Evolutionary conservation across 1,140 invertebrate genomes (phyloP).

Genomic region (Whitmania pigra): DNA sequence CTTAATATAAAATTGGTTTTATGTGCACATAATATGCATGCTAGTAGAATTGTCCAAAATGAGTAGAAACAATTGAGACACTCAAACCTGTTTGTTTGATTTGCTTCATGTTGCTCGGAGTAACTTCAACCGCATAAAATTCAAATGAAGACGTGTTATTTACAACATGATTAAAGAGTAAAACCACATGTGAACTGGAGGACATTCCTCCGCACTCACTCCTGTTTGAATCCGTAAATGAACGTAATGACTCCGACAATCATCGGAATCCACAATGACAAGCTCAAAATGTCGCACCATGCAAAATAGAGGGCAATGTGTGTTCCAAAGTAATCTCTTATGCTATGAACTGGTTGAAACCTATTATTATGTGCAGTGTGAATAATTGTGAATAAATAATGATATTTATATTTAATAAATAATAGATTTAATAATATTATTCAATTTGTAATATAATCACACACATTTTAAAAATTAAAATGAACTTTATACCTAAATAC

Average conservation of each 20-base stretch:
- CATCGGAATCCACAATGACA: conserved; percentile 40
- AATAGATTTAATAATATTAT: not conserved
- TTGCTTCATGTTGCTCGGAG: too few species aligned
- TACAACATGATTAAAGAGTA: too few species aligned
- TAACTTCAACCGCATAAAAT: too few species aligned
- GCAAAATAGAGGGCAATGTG: conserved; percentile 45
- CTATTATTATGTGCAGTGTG: conserved; percentile 21
- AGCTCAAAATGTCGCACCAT: conserved; percentile 38
- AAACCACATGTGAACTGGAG: too few species aligned
- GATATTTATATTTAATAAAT: too few species aligned
- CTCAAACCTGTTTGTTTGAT: too few species aligned
- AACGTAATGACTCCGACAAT: conserved; percentile 41
- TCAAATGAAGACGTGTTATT: too few species aligned
- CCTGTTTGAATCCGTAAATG: conserved; percentile 37
- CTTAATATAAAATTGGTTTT: too few species aligned
- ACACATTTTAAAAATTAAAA: not conserved
- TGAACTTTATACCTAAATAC: conserved; percentile 26
- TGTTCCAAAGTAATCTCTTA: conserved; percentile 44
- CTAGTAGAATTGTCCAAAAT: too few species aligned
- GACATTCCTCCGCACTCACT: conserved; percentile 28
- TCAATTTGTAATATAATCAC: not conserved
- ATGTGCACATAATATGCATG: too few species aligned
- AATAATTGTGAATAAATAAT: too few species aligned
- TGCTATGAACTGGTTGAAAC: conserved; percentile 39
- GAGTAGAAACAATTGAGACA: too few species aligned